Conservation (phyloP, 2,797 vertebrate genomes). For the Pseudopleuronectes americanus region DNA sequence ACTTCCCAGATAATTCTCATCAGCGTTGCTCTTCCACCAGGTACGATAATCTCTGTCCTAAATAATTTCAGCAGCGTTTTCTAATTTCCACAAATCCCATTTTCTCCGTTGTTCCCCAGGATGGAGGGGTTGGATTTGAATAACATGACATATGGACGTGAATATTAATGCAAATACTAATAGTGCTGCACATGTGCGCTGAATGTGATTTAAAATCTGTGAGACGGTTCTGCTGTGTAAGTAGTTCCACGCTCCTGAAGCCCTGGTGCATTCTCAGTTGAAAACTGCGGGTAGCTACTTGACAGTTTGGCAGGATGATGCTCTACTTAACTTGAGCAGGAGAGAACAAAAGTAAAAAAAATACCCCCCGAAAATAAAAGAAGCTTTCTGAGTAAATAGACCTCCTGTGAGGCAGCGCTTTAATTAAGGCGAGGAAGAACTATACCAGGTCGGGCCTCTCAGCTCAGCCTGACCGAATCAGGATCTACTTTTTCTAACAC, state of each 20-base stretch:
- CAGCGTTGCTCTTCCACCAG: too few relatives aligned
- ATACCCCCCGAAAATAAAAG: not conserved
- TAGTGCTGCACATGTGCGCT: constrained; percentile 28
- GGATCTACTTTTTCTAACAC: too few relatives aligned
- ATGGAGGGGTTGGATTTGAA: constrained; percentile 21
- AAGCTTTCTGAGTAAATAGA: too few relatives aligned
- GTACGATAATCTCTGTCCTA: too few relatives aligned
- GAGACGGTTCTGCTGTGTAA: constrained; percentile 37
- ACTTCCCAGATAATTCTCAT: too few relatives aligned
- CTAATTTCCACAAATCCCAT: constrained; percentile 19
- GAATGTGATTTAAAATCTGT: constrained; percentile 38
- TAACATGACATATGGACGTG: constrained; percentile 44
- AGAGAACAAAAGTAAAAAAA: constrained; percentile 4
- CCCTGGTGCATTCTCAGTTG: constrained; percentile 28
- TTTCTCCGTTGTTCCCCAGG: constrained; percentile 24
- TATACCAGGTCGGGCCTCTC: not conserved
- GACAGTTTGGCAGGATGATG: constrained; percentile 33
- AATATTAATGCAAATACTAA: constrained; percentile 44
- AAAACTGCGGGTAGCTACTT: constrained; percentile 7
- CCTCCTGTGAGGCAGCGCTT: not conserved
- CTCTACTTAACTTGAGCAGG: constrained; percentile 4
- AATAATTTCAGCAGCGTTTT: constrained; percentile 15
- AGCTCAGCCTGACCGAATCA: too few relatives aligned
- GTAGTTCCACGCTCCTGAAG: constrained; percentile 40
- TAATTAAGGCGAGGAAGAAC: not conserved